phyloP scores from a whole-genome alignment of 64 coral and sea anemone species.

The Hydrozoanthus tunicans region DNA sequence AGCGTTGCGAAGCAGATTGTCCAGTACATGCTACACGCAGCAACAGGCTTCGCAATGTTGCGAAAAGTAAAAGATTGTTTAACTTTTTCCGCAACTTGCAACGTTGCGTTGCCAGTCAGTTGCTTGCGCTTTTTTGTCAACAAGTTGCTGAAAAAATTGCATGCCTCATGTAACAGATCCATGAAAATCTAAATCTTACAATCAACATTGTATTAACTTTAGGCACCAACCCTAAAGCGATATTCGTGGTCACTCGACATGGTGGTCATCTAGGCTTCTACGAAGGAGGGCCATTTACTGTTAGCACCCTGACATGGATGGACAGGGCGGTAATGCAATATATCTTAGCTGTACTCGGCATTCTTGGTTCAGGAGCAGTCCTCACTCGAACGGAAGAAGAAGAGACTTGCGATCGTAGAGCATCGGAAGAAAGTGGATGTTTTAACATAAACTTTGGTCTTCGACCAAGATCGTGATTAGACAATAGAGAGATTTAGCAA shows the following conservation, averaged over 20 bases:
- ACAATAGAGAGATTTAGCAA: not conserved
- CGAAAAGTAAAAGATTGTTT: too few relatives aligned
- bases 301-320: conserved; percentile 76
- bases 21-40: not conserved
- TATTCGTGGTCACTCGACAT: conserved; percentile 89
- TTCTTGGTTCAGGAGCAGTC: conserved; percentile 4
- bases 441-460: not conserved
- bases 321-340: conserved; percentile 88
- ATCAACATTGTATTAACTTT: not conserved
- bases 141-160: too few relatives aligned
- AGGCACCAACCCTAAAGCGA: conserved; percentile 79
- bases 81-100: not conserved
- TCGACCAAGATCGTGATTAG: not conserved
- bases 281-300: conserved; percentile 69
- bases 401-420: not conserved
- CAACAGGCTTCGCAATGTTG: not conserved
- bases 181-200: too few relatives aligned
- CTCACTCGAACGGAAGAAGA: not conserved
- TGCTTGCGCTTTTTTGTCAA: too few relatives aligned
- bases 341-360: conserved; percentile 68
- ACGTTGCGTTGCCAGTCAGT: too few relatives aligned
- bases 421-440: not conserved
- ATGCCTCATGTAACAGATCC: too few relatives aligned
- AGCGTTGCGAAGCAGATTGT: not conserved
- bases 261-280: conserved; percentile 95